Percentiles rank a stretch among this genome's conserved stretches.
phyloP scores from a whole-genome alignment of 2,888 invertebrate genomes.

The Metopia argyrocephala region DNA sequence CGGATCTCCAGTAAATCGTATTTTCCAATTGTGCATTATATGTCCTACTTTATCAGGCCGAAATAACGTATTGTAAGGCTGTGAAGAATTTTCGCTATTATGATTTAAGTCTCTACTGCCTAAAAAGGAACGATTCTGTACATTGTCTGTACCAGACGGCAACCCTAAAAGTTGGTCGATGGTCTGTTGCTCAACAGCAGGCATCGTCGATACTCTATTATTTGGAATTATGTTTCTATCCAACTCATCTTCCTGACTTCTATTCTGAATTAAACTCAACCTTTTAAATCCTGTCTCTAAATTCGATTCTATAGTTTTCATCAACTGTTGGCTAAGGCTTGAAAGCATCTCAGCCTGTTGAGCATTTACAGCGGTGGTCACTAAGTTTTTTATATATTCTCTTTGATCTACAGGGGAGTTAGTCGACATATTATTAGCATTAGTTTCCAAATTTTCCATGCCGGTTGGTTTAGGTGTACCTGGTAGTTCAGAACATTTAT shows the following conservation, averaged over 20 bases:
- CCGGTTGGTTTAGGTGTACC: background rate
- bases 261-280: background rate
- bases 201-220: background rate
- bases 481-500: background rate
- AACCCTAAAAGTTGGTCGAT: conserved; percentile 6
- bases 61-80: background rate
- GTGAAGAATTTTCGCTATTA: background rate
- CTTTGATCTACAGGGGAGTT: too few relatives aligned
- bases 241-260: too few relatives aligned
- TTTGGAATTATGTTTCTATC: background rate
- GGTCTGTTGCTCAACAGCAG: background rate
- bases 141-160: background rate
- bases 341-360: too few relatives aligned
- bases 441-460: background rate
- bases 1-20: conserved; percentile 36
- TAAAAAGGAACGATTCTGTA: background rate
- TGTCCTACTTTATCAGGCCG: conserved; percentile 33
- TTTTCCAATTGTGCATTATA: conserved; percentile 49
- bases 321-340: background rate
- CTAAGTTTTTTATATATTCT: too few relatives aligned
- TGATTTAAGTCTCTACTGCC: background rate
- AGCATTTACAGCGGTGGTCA: too few relatives aligned
- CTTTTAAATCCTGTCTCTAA: too few relatives aligned
- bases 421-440: too few relatives aligned
- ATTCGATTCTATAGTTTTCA: too few relatives aligned